A percentile compares a stretch with the other conserved stretches of the same genome.
phyloP scores from a whole-genome alignment of 2,113 vertebrate genomes.

The Fregata magnificens region DNA sequence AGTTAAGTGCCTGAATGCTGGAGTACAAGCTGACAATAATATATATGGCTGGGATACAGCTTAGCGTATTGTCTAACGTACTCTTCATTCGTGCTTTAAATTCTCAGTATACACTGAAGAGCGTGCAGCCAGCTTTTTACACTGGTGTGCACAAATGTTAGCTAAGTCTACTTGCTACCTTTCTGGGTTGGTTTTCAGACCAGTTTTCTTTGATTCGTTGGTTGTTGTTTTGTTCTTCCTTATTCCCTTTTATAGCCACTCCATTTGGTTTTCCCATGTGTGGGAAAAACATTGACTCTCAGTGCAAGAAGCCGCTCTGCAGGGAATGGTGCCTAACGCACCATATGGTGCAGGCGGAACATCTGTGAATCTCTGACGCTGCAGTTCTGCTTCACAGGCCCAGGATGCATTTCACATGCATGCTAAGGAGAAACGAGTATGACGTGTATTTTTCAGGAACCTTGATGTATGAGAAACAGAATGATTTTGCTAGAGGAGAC shows the following conservation, averaged over 20 bases:
- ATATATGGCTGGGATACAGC: not conserved
- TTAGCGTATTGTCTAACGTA: not conserved
- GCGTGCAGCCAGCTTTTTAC: not conserved
- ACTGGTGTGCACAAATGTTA: fast-evolving
- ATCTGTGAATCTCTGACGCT: constrained; percentile 48
- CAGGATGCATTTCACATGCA: not conserved
- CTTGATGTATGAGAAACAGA: not conserved
- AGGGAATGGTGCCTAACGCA: not conserved
- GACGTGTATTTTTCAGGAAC: not conserved
- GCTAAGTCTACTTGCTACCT: not conserved
- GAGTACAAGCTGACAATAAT: not conserved
- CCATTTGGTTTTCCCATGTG: constrained; percentile 31
- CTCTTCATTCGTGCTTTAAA: not conserved
- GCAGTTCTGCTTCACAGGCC: not conserved
- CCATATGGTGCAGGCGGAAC: constrained; percentile 47
- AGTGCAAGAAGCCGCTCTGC: not conserved
- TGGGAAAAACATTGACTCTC: constrained; percentile 43
- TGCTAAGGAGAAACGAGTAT: not conserved
- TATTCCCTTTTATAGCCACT: constrained; percentile 13
- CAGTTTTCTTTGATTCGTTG: not conserved
- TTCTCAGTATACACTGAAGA: not conserved
- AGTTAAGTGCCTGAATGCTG: not conserved
- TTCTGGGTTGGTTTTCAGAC: not conserved
- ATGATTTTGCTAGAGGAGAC: not conserved
- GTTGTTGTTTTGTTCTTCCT: not conserved